These are phyloP conservation scores for Phocoena sinus DNA, from an alignment of 2,113 vertebrate species.

Conservation along the genomic window DNA sequence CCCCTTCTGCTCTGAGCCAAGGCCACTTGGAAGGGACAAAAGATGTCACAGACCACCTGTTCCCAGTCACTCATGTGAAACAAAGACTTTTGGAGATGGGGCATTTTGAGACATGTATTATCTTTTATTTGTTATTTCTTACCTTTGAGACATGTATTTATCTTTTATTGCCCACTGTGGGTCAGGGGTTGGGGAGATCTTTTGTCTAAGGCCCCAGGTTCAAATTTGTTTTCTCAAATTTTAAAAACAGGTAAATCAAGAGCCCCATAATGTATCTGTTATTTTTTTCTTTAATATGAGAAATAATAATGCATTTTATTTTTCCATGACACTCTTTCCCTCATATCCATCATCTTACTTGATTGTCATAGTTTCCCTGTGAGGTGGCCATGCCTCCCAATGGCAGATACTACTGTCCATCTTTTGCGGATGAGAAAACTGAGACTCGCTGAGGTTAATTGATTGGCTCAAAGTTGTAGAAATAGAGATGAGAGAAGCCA, in stretches of 20 bases:
- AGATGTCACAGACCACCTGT: not conserved
- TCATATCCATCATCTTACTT: not conserved
- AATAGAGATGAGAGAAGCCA: not conserved
- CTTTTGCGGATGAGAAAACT: not conserved
- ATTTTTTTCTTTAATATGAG: not conserved
- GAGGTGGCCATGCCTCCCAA: not conserved
- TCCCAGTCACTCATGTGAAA: not conserved
- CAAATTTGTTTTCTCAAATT: not conserved
- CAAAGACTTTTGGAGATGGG: not conserved
- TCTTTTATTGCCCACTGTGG: not conserved
- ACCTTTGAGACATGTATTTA: not conserved
- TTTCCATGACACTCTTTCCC: not conserved
- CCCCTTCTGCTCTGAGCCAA: not conserved
- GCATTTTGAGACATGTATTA: not conserved
- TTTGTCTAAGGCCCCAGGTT: not conserved
- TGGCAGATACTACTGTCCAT: not conserved
- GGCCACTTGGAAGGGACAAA: not conserved
- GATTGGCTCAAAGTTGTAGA: not conserved
- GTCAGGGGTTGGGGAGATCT: not conserved
- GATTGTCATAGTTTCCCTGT: not conserved
- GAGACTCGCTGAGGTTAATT: not conserved
- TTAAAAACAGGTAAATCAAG: not conserved
- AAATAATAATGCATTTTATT: not conserved
- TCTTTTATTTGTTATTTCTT: not conserved
- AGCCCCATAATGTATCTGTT: not conserved